These are phyloP conservation scores for Dallia pectoralis DNA, from an alignment of 2,797 vertebrate species.

Conservation along the genomic window DNA sequence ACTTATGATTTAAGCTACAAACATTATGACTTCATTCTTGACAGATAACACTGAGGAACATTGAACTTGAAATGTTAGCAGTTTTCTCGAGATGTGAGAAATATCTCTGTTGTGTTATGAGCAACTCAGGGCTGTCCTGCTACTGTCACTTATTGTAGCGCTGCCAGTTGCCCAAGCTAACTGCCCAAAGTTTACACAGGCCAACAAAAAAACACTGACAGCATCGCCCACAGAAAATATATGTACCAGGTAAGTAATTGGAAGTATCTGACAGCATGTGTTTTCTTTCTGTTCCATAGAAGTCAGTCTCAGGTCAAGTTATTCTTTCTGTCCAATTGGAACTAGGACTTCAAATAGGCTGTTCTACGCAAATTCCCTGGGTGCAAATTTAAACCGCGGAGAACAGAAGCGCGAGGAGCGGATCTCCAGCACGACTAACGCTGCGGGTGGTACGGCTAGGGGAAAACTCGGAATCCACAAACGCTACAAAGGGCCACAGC, in stretches of 20 bases:
- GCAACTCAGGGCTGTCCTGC: not conserved
- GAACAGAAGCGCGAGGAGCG: not conserved
- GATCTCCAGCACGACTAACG: too few species aligned
- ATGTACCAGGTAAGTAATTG: not conserved
- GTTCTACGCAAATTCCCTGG: not conserved
- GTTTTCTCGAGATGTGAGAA: not conserved
- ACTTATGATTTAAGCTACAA: too few species aligned
- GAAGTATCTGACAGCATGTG: not conserved
- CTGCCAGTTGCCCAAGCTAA: not conserved
- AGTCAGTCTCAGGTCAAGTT: not conserved
- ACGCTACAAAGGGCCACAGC: not conserved
- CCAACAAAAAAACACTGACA: not conserved
- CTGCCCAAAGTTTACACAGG: not conserved
- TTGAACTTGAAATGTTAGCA: not conserved
- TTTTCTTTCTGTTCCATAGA: not conserved
- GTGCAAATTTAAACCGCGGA: not conserved
- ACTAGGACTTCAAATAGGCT: not conserved
- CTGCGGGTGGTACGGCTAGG: too few species aligned
- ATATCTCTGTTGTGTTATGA: not conserved
- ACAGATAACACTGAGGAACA: too few species aligned
- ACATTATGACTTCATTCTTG: too few species aligned
- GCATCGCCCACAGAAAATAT: not conserved
- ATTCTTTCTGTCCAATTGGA: slow-evolving; percentile 1
- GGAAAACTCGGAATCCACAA: not conserved
- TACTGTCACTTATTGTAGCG: not conserved